Conservation (phyloP, 1,140 invertebrate genomes). For the Agrilus planipennis region DNA sequence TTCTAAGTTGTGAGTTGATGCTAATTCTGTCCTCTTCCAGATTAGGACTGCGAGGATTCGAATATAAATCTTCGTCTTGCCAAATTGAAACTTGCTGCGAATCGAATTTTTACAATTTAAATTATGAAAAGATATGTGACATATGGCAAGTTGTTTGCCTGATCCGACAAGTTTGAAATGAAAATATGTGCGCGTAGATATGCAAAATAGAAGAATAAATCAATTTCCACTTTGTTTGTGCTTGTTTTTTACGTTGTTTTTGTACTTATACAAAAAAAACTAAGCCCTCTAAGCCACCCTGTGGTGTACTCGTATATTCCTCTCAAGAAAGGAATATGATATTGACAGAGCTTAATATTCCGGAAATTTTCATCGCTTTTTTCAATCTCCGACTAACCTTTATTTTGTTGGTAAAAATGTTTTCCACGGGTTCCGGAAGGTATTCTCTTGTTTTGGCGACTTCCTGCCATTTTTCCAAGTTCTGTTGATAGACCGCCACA, state of each 20-base stretch:
- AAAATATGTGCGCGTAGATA: too few relatives aligned
- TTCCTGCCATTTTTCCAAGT: slow-evolving; percentile 80
- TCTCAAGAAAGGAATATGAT: too few relatives aligned
- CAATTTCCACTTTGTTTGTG: background rate
- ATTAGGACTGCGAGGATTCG: slow-evolving; percentile 44
- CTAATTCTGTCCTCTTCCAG: slow-evolving; percentile 47
- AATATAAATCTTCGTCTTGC: slow-evolving; percentile 64
- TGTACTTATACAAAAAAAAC: background rate
- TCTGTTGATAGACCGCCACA: slow-evolving; percentile 60
- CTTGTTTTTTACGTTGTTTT: background rate
- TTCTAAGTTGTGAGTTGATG: slow-evolving; percentile 60
- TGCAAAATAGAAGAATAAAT: too few relatives aligned
- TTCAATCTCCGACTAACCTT: slow-evolving; percentile 41
- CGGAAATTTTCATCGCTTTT: too few relatives aligned
- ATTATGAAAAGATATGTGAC: too few relatives aligned
- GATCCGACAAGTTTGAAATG: too few relatives aligned
- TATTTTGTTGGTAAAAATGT: slow-evolving; percentile 64
- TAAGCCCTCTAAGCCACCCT: too few relatives aligned
- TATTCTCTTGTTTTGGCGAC: slow-evolving; percentile 74
- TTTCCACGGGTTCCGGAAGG: slow-evolving; percentile 67
- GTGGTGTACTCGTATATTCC: too few relatives aligned
- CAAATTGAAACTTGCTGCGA: slow-evolving; percentile 64
- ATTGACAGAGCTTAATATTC: too few relatives aligned
- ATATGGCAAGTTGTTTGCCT: too few relatives aligned
- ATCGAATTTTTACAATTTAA: too few relatives aligned